These are phyloP conservation scores for Ciconia nigra DNA, from an alignment of 2,797 vertebrate genomes.

Conservation along the genomic window DNA sequence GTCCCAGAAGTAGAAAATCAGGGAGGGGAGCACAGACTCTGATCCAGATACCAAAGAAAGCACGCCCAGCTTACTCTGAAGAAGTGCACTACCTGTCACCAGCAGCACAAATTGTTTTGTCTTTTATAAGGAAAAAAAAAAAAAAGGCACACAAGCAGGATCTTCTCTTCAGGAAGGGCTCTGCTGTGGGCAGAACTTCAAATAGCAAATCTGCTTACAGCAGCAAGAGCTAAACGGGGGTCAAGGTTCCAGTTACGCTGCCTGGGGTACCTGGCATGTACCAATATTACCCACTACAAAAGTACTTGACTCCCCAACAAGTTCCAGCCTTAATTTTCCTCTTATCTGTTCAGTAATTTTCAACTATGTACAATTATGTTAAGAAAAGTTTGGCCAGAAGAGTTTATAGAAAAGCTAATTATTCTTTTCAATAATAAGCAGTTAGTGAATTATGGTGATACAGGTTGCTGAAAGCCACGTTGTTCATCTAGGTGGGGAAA, in stretches of 20 bases:
- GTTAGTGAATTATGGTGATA: background rate
- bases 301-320: background rate
- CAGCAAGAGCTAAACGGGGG: accelerated
- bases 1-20: background rate
- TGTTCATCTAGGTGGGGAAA: background rate
- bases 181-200: background rate
- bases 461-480: background rate
- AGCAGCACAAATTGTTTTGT: background rate
- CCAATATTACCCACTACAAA: background rate
- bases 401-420: background rate
- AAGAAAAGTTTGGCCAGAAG: background rate
- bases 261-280: background rate
- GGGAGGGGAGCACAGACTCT: background rate
- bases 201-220: background rate
- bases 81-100: background rate
- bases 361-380: background rate
- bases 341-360: background rate
- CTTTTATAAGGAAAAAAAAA: background rate
- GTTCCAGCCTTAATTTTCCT: background rate
- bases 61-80: background rate
- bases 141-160: background rate
- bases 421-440: background rate
- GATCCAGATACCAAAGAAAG: background rate
- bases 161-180: background rate
- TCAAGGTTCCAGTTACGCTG: background rate